Base-by-base conservation (phyloP, 2,888 invertebrate species). In the Lithosia quadra region DNA sequence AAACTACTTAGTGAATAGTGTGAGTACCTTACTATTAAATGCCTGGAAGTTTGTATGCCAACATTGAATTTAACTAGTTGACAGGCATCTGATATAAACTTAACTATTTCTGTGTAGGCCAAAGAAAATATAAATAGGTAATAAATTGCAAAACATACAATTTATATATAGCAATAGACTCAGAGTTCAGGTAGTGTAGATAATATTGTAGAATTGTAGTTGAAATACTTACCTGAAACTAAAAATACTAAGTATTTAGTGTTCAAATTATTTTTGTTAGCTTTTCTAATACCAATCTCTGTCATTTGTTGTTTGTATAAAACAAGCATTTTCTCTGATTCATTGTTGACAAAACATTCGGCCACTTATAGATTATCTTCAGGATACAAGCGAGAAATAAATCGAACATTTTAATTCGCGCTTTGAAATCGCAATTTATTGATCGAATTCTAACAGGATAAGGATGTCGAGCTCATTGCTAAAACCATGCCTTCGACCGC, bases 381-480 rank as follows among this genome's bases (percentile, higher is more conserved):
- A n/a, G 15, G 7, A 18, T 28, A 63, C 22, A 58, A 2, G 21
- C 36, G 15, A 56, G 36, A 39, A 58, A 4, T 22, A 24, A 63
- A 58, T 24, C 43, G 36, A 72, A 67, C 8, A 71, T 76, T 75
- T 72, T 65, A 74, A 70, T 83, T 82, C 80, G 84, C 84, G 81
- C 80, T 86, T 79, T 79, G 76, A 67, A 63, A 34, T 71, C 71
- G 68, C 68, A 74, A 67, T 71, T 60, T 81, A 82, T 84, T 79
- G 80, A 83, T 82, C 71, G 71, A 75, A 80, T 83, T 78, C 78
- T 74, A 86, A 91, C 91, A 92, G 92, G 92, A 92, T 92, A 85
- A 86, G 91, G 91, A 91, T 90, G 87, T 90, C 70, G 82, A 77
- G 74, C 64, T 78, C 73, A 61, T 71, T 71, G 72, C 76, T 76